These are phyloP conservation scores for Exocentrus adspersus DNA, from an alignment of 2,888 invertebrate species.

Conservation along the genomic window DNA sequence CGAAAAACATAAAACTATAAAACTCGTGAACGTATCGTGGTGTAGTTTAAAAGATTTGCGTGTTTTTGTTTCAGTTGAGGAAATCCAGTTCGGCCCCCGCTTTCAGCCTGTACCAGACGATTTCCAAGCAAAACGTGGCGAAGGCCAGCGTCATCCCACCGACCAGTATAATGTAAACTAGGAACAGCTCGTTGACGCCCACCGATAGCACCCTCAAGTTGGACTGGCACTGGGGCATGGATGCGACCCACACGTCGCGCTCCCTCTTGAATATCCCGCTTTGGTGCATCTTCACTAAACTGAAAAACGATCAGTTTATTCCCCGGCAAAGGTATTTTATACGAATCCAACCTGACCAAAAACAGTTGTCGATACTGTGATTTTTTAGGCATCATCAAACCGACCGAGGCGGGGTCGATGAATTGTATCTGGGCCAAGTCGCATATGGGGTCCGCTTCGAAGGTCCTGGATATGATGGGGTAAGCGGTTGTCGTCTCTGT, in stretches of 20 bases:
- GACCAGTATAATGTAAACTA: constrained; percentile 51
- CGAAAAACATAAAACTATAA: neutral
- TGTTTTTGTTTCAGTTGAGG: neutral
- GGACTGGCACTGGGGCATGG: constrained; percentile 52
- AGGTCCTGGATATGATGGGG: constrained; percentile 57
- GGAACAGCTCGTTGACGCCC: constrained; percentile 48
- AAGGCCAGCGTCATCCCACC: constrained; percentile 45
- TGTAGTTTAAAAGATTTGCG: too few relatives aligned
- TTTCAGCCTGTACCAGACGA: constrained; percentile 32
- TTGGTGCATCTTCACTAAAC: constrained; percentile 48
- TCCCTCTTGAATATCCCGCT: constrained; percentile 47
- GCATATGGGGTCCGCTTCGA: constrained; percentile 64
- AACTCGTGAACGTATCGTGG: neutral
- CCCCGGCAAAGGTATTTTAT: too few relatives aligned
- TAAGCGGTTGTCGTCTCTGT: constrained; percentile 65
- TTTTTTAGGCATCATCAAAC: constrained; percentile 61
- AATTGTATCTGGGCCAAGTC: constrained; percentile 61
- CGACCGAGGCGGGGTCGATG: constrained; percentile 53
- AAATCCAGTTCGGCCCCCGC: neutral
- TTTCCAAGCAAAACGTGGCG: constrained; percentile 44
- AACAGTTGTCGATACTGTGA: constrained; percentile 57
- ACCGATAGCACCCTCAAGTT: constrained; percentile 49
- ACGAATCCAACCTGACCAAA: constrained; percentile 49
- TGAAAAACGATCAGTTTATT: too few relatives aligned
- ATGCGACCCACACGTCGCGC: constrained; percentile 48